Base-by-base conservation (phyloP, 2,888 invertebrate species). In the Chrysomela aeneicollis region DNA sequence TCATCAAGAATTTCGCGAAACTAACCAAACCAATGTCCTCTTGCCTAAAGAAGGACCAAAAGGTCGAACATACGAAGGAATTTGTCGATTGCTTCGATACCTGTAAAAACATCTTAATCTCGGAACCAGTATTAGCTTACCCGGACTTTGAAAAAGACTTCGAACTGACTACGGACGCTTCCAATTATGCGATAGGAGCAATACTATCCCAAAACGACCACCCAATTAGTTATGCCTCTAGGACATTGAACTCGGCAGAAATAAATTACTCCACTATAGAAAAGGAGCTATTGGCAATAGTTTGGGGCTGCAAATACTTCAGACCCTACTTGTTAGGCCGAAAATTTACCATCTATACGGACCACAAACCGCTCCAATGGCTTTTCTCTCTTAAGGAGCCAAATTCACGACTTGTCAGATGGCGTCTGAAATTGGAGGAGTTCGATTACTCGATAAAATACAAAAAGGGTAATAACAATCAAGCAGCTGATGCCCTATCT, bases 351-450 rank as follows among this genome's bases (percentile, higher is more conserved):
- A 59, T 59, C 1, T 49, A 64, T 49, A 71, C 67, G 0, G 71
- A 73, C 35, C 74, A 74, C 26, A 69, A 67, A 60, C 70, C 70
- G 1, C 52, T 74, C 19, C 62, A 71, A 47, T 73, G 73, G 72
- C 26, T 72, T 6, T 66, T 64, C 37, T 64, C 61, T 2, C 19
- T 71, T 5, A n/a, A n/a, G n/a, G n/a, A n/a, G n/a, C n/a, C n/a
- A n/a, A n/a, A n/a, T n/a, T n/a, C n/a, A n/a, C n/a, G n/a, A n/a
- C n/a, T n/a, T n/a, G n/a, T n/a, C n/a, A n/a, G n/a, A n/a, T n/a
- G n/a, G n/a, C n/a, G n/a, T n/a, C n/a, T n/a, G n/a, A n/a, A n/a
- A n/a, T n/a, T n/a, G n/a, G n/a, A n/a, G n/a, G n/a, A n/a, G n/a
- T n/a, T n/a, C n/a, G n/a, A n/a, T n/a, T n/a, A n/a, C n/a, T n/a